phyloP scores from a whole-genome alignment of 2,888 invertebrate genomes.

The Pyrochroa serraticornis region DNA sequence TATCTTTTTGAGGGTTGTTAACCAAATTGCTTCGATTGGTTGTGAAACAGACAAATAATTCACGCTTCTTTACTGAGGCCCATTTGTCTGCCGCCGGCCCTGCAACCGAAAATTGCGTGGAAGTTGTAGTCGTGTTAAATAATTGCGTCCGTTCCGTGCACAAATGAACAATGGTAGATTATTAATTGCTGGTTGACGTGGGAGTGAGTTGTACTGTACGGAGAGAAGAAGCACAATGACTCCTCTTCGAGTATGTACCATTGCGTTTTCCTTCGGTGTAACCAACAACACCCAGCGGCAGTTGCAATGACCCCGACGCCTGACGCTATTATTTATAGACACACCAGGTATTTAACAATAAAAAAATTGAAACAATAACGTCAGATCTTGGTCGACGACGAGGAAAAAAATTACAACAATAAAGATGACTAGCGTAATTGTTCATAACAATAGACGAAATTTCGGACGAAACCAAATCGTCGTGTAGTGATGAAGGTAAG shows the following conservation, averaged over 20 bases:
- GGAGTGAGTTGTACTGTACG: constrained; percentile 27
- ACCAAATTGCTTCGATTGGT: too few species aligned
- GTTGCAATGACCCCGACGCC: constrained; percentile 21
- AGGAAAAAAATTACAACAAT: too few species aligned
- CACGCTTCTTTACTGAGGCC: too few species aligned
- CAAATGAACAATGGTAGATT: constrained; percentile 40
- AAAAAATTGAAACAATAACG: too few species aligned
- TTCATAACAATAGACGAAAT: too few species aligned
- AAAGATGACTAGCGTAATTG: too few species aligned
- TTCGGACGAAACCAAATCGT: too few species aligned
- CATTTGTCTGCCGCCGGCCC: too few species aligned
- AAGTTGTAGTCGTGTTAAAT: constrained; percentile 9
- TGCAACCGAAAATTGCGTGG: background rate
- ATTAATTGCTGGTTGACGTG: constrained; percentile 37
- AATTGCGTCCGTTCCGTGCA: constrained; percentile 10
- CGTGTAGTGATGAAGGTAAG: too few species aligned
- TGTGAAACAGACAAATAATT: too few species aligned
- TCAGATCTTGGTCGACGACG: too few species aligned
- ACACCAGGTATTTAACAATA: background rate
- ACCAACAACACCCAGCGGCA: constrained; percentile 21
- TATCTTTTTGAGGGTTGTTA: too few species aligned
- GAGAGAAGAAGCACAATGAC: constrained; percentile 24
- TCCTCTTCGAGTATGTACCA: constrained; percentile 13
- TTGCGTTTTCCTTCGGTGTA: constrained; percentile 19
- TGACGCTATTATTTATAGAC: constrained; percentile 15